Base-by-base conservation (phyloP, 1,140 invertebrate species). In the Tribolium castaneum region DNA sequence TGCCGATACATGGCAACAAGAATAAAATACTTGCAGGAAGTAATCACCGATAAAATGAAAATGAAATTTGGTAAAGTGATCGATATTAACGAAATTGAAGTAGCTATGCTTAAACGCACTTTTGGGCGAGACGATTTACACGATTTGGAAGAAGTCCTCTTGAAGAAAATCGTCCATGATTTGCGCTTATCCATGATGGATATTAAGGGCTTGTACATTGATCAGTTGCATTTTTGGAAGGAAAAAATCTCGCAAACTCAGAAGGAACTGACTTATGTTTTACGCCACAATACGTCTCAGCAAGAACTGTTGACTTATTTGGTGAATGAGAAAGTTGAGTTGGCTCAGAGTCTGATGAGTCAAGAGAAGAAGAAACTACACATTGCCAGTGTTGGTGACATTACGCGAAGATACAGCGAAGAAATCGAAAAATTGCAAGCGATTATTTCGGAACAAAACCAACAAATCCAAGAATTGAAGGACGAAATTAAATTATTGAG, bases 1-100 rank as follows among this genome's bases (percentile, higher is more conserved):
- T 87, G 89, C 19, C 87, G 88, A 52, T 86, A 89, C 30, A 92
- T 92, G 91, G 82, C 89, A 9, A 81, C 75, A 16, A 87, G 88
- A 80, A 89, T 91, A 19, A 85, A 86, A 19, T 80, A 80, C 22
- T 80, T 92, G 2, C 88, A 90, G 78, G 81, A 85, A 34, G 81
- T 87, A 34, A 90, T 91, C 6, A 85, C 86, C 13, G 82, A 88
- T 13, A 87, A 88, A 14, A 90, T 91, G 87, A 85, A 87, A 62
- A 87, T 88, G 12, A 91, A 90, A 81, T 92, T 92, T 80, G 91
- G 91, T 0, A 80, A 86, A 39, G 79, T 88, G 71, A 77, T 91
- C n/a, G 88, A 90, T 75, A 84, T 92, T 0, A 86, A 87, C 59
- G 86, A 87, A 76, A 84, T 92, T 50, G 90, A 92, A 80, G 88